Evolutionary conservation across 2,797 vertebrate genomes (phyloP).

Genomic region (Lates japonicus): DNA sequence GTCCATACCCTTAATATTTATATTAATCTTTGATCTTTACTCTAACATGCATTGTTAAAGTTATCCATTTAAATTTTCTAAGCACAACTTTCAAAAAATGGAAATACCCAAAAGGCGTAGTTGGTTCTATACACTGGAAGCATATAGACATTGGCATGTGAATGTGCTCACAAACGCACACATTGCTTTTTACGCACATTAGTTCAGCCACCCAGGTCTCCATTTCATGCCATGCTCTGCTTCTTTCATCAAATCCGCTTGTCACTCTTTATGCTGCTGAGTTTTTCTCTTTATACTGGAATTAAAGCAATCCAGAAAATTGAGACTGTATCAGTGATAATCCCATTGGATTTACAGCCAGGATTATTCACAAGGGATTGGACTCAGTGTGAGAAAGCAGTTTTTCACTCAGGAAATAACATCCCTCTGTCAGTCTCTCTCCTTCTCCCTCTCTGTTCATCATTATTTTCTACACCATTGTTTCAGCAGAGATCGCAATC

Average conservation of each 20-base stretch:
- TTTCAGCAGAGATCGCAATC: conserved; percentile 25
- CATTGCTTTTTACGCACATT: not conserved
- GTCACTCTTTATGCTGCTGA: conserved; percentile 20
- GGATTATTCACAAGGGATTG: conserved; percentile 69
- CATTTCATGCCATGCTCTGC: conserved; percentile 3
- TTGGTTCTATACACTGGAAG: not conserved
- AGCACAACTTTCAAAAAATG: not conserved
- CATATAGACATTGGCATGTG: not conserved
- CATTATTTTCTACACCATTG: conserved; percentile 18
- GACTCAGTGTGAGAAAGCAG: conserved; percentile 39
- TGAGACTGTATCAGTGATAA: conserved; percentile 59
- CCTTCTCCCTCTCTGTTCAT: conserved; percentile 1
- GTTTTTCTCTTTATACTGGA: conserved; percentile 50
- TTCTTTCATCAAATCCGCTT: conserved; percentile 41
- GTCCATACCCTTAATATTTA: not conserved
- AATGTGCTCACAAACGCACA: not conserved
- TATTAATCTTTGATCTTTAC: not conserved
- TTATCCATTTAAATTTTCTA: not conserved
- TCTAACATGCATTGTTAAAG: not conserved
- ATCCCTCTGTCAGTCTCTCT: not conserved
- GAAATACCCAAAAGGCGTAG: not conserved
- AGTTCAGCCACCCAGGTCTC: conserved; percentile 6
- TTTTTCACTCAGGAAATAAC: conserved; percentile 39
- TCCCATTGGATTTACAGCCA: conserved; percentile 63
- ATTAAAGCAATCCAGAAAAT: conserved; percentile 60